Evolutionary conservation across 2,888 invertebrate genomes (phyloP), one percentile per base, ranked within the genome.

Genomic region (Acheta domesticus): DNA sequence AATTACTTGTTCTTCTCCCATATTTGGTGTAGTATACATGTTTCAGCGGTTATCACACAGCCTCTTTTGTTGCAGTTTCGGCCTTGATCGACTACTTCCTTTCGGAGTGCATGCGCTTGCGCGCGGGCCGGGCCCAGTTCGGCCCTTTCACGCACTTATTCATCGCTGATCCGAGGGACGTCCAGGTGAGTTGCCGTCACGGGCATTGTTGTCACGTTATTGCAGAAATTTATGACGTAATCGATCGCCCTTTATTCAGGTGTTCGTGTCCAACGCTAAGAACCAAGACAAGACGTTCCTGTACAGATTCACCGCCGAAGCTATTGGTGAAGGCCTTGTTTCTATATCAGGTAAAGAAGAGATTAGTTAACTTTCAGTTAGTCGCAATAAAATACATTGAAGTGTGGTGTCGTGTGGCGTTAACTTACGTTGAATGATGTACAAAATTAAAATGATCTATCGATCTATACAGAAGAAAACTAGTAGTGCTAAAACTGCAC

Each of bases 141-240:
- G 62, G 62, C 14, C 62, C 62, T 62, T 62, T 62, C 62, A 62
- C 16, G n/a, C 14, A 62, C 4, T 16, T 62, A 19, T 62, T 62
- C n/a, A 62, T 62, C n/a, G 62, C 62, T 62, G 62, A 62, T 62
- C 62, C 62, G n/a, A 62, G 62, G n/a, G 62, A 62, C n/a, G n/a
- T 62, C 4, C 62, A 62, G 62, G 62, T 62, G 14, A 62, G 62
- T n/a, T 19, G 3, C 23, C 4, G n/a, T 62, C 11, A 5, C n/a
- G 62, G 16, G 1, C 14, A 62, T 36, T 36, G 36, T 36, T 36
- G 8, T 12, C 14, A 14, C 11, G 62, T 12, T 19, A 62, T 62
- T 19, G 16, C 14, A 8, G 11, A 62, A 62, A 62, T 14, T 19
- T n/a, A 62, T 62, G 11, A n/a, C 14, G 62, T 14, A 62, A 62